These are phyloP conservation scores for Glaucopsyche alexis DNA, from an alignment of 2,888 invertebrate genomes.

Conservation along the genomic window DNA sequence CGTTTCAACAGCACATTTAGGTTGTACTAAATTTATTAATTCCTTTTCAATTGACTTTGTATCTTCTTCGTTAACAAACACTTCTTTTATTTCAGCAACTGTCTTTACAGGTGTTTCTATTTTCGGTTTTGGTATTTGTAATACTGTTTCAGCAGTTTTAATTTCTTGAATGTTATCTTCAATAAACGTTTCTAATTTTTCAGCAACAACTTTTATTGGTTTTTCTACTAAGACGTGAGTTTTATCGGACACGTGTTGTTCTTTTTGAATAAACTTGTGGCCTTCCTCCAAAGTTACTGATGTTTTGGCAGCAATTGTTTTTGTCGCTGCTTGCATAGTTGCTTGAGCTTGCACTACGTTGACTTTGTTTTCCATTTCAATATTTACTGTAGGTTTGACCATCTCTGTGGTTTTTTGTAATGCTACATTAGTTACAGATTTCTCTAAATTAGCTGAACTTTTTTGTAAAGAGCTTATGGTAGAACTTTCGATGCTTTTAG, in stretches of 20 bases:
- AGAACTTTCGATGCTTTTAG: conserved; percentile 24
- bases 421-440: conserved; percentile 36
- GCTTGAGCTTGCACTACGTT: conserved; percentile 33
- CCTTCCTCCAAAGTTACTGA: conserved; percentile 39
- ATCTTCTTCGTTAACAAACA: conserved; percentile 42
- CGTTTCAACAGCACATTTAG: conserved; percentile 35
- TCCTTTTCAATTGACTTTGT: conserved; percentile 37
- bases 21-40: conserved; percentile 33
- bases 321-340: conserved; percentile 37
- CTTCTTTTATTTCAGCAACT: conserved; percentile 41
- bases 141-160: conserved; percentile 39
- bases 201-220: conserved; percentile 32
- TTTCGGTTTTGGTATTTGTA: conserved; percentile 40
- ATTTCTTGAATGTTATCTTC: conserved; percentile 41
- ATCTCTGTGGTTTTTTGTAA: conserved; percentile 39
- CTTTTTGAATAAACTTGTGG: conserved; percentile 32
- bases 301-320: conserved; percentile 42
- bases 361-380: conserved; percentile 32
- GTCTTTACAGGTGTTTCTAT: conserved; percentile 42
- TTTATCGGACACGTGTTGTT: conserved; percentile 26
- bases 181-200: conserved; percentile 39
- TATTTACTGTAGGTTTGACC: conserved; percentile 37
- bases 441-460: conserved; percentile 34
- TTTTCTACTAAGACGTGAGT: conserved; percentile 33
- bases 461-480: conserved; percentile 30